Percentiles rank a stretch among this genome's conserved stretches.
phyloP scores from a whole-genome alignment of 1,140 invertebrate genomes.

The Caenorhabditis briggsae region DNA sequence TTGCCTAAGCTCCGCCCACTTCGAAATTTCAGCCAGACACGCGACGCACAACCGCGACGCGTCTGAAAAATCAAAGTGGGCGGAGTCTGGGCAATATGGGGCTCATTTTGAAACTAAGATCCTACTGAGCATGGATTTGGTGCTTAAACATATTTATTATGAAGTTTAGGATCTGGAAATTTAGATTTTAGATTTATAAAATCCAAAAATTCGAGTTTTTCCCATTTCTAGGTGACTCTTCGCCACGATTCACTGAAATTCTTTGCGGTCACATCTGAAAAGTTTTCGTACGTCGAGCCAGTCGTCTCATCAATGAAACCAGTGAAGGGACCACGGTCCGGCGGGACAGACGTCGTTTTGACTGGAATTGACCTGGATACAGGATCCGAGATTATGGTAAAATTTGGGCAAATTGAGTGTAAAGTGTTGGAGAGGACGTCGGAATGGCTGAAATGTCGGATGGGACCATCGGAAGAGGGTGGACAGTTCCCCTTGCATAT shows the following conservation, averaged over 20 bases:
- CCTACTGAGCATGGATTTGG: too few relatives aligned
- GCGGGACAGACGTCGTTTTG: slow-evolving; percentile 92
- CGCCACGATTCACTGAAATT: slow-evolving; percentile 68
- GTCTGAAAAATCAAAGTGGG: too few relatives aligned
- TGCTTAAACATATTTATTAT: too few relatives aligned
- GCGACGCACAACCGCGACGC: too few relatives aligned
- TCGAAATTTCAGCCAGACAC: too few relatives aligned
- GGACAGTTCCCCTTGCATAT: slow-evolving; percentile 69
- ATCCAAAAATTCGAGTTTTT: not conserved
- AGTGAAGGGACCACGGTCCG: slow-evolving; percentile 88
- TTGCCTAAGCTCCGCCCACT: too few relatives aligned
- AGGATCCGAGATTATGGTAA: slow-evolving; percentile 89
- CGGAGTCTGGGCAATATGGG: too few relatives aligned
- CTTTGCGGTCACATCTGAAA: slow-evolving; percentile 70
- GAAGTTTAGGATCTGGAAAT: too few relatives aligned
- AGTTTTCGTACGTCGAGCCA: slow-evolving; percentile 74
- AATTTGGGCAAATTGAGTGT: slow-evolving; percentile 89
- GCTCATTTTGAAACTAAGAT: too few relatives aligned
- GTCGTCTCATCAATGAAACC: slow-evolving; percentile 81
- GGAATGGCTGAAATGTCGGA: slow-evolving; percentile 58
- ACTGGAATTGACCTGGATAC: slow-evolving; percentile 92
- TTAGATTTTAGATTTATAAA: not conserved
- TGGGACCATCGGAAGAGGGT: slow-evolving; percentile 70
- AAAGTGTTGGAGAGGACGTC: slow-evolving; percentile 81
- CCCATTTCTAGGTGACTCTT: slow-evolving; percentile 40